These are phyloP conservation scores for Aplodontia rufa DNA, from an alignment of 2,113 vertebrate species.

Conservation along the genomic window DNA sequence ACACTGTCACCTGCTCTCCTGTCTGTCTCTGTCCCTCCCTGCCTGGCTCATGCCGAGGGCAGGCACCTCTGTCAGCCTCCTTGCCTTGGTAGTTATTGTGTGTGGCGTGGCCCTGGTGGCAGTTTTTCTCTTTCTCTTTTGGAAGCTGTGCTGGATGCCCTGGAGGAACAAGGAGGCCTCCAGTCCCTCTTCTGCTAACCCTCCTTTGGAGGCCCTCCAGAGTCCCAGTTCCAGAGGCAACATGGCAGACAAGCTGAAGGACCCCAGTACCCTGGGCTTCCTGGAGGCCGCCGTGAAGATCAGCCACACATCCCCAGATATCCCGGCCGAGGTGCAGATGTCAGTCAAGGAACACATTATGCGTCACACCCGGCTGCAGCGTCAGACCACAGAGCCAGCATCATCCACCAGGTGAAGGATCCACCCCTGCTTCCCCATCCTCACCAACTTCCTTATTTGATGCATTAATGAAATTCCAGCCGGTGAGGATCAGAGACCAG, in stretches of 20 bases:
- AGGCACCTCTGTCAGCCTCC: constrained; percentile 95
- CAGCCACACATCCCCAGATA: constrained; percentile 96
- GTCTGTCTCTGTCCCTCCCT: constrained; percentile 76
- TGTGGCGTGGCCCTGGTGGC: constrained; percentile 94
- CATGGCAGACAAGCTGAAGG: constrained; percentile 97
- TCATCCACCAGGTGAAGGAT: constrained; percentile 92
- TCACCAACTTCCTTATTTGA: background rate
- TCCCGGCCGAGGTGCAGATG: constrained; percentile 95
- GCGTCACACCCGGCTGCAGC: constrained; percentile 91
- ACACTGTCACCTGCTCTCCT: constrained; percentile 43
- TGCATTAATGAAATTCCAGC: background rate
- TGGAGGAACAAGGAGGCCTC: constrained; percentile 88
- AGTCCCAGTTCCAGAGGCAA: constrained; percentile 78
- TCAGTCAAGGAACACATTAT: constrained; percentile 94
- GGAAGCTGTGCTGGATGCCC: constrained; percentile 94
- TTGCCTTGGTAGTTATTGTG: constrained; percentile 91
- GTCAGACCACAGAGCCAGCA: constrained; percentile 93
- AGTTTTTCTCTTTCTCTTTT: constrained; percentile 93
- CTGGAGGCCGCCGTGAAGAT: constrained; percentile 97
- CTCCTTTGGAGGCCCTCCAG: constrained; percentile 72
- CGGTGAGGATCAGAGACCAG: background rate
- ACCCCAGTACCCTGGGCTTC: constrained; percentile 89
- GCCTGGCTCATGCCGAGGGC: constrained; percentile 80
- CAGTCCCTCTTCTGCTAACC: constrained; percentile 82
- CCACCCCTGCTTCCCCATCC: background rate